Evolutionary conservation across 2,113 vertebrate species (phyloP), one percentile per base, ranked within the genome.

Genomic region (Equus quagga): DNA sequence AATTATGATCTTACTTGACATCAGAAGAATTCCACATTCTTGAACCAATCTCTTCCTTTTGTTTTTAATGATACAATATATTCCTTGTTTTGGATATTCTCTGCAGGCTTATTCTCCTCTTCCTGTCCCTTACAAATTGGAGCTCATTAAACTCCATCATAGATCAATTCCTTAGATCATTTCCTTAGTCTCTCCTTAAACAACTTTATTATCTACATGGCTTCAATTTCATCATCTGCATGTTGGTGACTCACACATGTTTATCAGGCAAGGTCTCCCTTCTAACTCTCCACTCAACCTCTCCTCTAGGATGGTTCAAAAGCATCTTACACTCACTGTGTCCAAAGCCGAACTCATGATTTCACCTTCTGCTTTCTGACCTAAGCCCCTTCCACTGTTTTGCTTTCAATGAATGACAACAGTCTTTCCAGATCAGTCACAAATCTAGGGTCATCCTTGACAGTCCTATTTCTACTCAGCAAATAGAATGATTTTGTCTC

Each of bases 91-190:
- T 86, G 33, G 3, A 62, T 78, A 14, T 60, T 91, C 44, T 67
- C 91, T 69, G 69, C 6, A 56, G 31, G 17, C 23, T 89, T 85
- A 26, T 58, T 80, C 36, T 81, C 46, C 33, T 70, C 15, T 70
- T 96, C 33, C 18, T 96, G 13, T 81, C n/a, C 46, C 41, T 83
- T 41, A 69, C 33, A 93, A 82, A 94, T 36, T 54, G 49, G 62
- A 82, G 31, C 44, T 94, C 79, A 36, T 36, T 72, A 72, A 93
- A 56, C 2, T 33, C 4, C 44, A 83, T 46, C 69, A 75, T 4
- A 24, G 54, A 46, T n/a, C 14, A 23, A 88, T 69, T 82, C 36
- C 41, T 92, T 70, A 26, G 36, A 7, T 26, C 14, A 26, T 60
- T 24, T 56, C 15, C 49, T 73, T 26, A 54, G n/a, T 91, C 7